phyloP scores from a whole-genome alignment of 2,888 invertebrate genomes.

The Metalampra italica region DNA sequence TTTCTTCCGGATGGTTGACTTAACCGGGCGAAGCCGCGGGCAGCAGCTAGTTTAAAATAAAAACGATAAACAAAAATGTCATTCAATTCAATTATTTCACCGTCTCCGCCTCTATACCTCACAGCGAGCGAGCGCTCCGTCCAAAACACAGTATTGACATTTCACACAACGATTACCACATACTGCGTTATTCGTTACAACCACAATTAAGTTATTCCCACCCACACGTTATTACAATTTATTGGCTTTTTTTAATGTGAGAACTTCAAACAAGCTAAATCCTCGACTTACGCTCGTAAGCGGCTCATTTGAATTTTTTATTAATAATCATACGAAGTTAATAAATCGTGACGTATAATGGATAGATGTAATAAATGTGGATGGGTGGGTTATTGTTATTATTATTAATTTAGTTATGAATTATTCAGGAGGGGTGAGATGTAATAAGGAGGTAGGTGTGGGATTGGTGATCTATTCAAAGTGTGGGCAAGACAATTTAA shows the following conservation, averaged over 20 bases:
- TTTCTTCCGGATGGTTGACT: too few relatives aligned
- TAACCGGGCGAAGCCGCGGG: too few relatives aligned
- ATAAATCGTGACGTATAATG: conserved; percentile 44
- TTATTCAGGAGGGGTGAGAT: conserved; percentile 51
- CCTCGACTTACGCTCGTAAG: conserved; percentile 60
- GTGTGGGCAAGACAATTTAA: too few relatives aligned
- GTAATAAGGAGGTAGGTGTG: conserved; percentile 12
- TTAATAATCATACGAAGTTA: conserved; percentile 47
- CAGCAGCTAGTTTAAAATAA: too few relatives aligned
- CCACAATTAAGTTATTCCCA: conserved; percentile 30
- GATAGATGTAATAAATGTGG: conserved; percentile 41
- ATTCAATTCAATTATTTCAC: too few relatives aligned
- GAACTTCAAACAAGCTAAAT: conserved; percentile 66
- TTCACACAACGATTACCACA: conserved; percentile 44
- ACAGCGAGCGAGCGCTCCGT: not conserved
- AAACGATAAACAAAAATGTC: too few relatives aligned
- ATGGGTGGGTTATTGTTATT: conserved; percentile 51
- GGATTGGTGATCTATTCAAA: conserved; percentile 1
- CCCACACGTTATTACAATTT: conserved; percentile 39
- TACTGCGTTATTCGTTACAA: conserved; percentile 12
- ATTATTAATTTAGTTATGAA: conserved; percentile 71
- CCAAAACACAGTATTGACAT: conserved; percentile 36
- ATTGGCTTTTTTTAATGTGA: conserved; percentile 45
- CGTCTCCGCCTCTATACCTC: too few relatives aligned
- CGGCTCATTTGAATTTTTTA: conserved; percentile 70